Percentiles rank a stretch among this genome's conserved stretches.
phyloP scores from a whole-genome alignment of 2,888 invertebrate species.

The Branchellion lobata region DNA sequence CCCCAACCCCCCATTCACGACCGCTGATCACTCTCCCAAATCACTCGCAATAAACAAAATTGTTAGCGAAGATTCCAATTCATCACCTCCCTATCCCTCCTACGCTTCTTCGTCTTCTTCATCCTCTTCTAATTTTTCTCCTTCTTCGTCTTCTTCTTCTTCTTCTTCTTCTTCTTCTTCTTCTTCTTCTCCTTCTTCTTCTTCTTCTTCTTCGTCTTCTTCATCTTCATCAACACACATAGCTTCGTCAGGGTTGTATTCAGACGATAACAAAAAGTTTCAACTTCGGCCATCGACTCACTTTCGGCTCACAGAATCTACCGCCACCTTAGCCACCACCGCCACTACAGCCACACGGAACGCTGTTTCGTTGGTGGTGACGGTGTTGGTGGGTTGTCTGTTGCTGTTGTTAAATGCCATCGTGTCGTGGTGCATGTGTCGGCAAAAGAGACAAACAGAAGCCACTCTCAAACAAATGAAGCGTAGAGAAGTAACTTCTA shows the following conservation, averaged over 20 bases:
- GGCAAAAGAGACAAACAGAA: conserved; percentile 66
- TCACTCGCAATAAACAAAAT: conserved; percentile 2
- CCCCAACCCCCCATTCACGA: background rate
- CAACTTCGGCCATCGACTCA: background rate
- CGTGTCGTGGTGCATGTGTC: conserved; percentile 90
- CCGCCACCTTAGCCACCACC: background rate
- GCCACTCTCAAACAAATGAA: conserved; percentile 25
- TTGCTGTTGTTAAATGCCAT: conserved; percentile 85
- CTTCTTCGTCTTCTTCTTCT: too few species aligned
- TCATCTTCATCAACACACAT: background rate
- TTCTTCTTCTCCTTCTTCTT: background rate
- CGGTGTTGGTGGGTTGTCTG: conserved; percentile 88
- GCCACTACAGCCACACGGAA: background rate
- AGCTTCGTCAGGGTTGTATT: background rate
- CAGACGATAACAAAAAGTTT: background rate
- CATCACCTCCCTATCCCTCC: background rate
- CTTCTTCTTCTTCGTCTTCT: background rate
- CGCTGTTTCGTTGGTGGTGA: conserved; percentile 57
- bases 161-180: background rate
- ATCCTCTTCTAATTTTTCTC: too few species aligned
- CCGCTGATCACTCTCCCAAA: background rate
- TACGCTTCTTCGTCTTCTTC: too few species aligned
- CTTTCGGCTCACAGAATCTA: background rate
- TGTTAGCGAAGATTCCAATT: background rate
- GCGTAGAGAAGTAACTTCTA: background rate